Evolutionary conservation across 2,888 invertebrate genomes (phyloP), one percentile per base, ranked within the genome.

Genomic region (Ormia ochracea): DNA sequence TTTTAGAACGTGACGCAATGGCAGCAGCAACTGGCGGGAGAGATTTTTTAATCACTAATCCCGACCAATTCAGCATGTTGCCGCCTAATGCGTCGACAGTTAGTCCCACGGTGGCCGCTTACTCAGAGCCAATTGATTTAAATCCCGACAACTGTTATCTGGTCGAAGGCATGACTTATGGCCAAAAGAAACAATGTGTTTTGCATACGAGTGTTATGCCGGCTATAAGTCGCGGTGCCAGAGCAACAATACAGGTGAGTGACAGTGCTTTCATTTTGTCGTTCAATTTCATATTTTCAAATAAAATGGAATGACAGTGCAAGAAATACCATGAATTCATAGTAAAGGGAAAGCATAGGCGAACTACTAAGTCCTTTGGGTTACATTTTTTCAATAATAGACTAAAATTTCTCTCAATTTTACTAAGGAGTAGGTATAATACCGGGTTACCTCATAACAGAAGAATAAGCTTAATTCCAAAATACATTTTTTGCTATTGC

Each of bases 121-220:
- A 89, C 65, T 87, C 86, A 1, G 90, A 90, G 77, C 85, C 86
- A 3, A 85, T 88, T n/a, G 86, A 90, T 80, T 81, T 90, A 14
- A 89, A 90, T 85, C 89, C 90, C 1, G 87, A 89, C 48, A 85
- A 88, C 43, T 90, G 90, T 72, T 89, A 89, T 75, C 83, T 85
- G 21, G 87, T 90, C 1, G 87, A 87, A 26, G 90, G 88, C 6
- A 78, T 90, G 45, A 85, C 86, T 14, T 87, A 88, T 73, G 89
- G 89, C 0, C 90, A 90, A 69, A 89, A 88, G 78, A 90, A 88
- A 75, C 84, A 88, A 28, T 90, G 90, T 54, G 87, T 88, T 1
- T 72, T 88, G 70, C 87, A 90, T 81, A 89, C 90, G 0, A 88
- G 86, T 79, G 88, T 90, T 23, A 90, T 90, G 90, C 90, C 90